phyloP scores from a whole-genome alignment of 2,113 vertebrate genomes.

The Equus quagga region DNA sequence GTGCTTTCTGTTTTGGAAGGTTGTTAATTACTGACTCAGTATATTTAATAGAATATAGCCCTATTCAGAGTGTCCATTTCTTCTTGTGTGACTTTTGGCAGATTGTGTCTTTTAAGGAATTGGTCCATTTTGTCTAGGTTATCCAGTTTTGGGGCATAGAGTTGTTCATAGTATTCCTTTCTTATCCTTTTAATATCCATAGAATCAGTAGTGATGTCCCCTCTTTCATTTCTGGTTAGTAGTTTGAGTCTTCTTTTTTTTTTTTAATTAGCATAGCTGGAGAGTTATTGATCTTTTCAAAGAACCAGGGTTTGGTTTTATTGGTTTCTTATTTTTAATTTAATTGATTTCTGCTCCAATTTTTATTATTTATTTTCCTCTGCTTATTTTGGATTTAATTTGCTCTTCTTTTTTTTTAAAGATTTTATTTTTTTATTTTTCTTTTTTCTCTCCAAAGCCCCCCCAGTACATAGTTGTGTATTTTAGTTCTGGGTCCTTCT shows the following conservation, averaged over 20 bases:
- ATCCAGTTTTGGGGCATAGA: neutral
- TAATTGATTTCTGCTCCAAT: neutral
- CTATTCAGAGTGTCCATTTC: neutral
- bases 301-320: neutral
- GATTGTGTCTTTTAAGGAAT: constrained; percentile 9
- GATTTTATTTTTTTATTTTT: too few species aligned
- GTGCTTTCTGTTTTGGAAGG: constrained; percentile 1
- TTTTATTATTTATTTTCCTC: constrained; percentile 38
- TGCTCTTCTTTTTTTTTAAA: neutral
- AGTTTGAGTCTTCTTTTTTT: neutral
- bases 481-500: too few species aligned
- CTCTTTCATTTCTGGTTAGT: neutral
- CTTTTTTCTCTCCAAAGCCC: too few species aligned
- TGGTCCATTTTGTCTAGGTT: neutral
- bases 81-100: neutral
- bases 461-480: too few species aligned
- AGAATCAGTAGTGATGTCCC: neutral
- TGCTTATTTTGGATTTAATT: constrained; percentile 42
- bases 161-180: neutral
- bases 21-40: constrained; percentile 24
- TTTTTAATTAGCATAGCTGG: neutral
- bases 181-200: neutral
- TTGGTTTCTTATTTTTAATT: neutral
- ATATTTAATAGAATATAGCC: neutral
- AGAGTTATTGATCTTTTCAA: neutral